Evolutionary conservation across 2,888 invertebrate genomes (phyloP).

Genomic region (Gymnosoma rotundatum): DNA sequence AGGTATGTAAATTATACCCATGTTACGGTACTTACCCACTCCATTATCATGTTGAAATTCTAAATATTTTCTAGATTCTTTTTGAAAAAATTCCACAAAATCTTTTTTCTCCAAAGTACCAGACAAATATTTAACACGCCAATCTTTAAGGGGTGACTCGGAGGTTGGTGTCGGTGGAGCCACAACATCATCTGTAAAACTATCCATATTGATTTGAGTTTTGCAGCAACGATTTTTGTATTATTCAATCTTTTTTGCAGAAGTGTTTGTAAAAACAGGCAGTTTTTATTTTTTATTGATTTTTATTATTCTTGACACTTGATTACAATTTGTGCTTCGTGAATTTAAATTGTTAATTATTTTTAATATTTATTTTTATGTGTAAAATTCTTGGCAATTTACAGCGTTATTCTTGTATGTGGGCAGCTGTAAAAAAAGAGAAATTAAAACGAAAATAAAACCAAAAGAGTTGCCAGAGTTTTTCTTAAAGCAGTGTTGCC

Average conservation of each 20-base stretch:
- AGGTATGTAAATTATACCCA: not conserved
- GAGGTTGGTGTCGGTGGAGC: conserved; percentile 74
- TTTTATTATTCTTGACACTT: conserved; percentile 32
- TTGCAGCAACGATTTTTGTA: conserved; percentile 16
- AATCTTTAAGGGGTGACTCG: conserved; percentile 80
- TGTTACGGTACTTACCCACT: conserved; percentile 77
- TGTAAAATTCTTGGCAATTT: conserved; percentile 29
- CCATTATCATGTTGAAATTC: conserved; percentile 78
- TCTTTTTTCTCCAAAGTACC: conserved; percentile 79
- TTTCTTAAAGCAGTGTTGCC: conserved; percentile 17
- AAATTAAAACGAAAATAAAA: conserved; percentile 47
- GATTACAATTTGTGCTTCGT: conserved; percentile 42
- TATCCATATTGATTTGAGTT: conserved; percentile 75
- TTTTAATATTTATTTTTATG: conserved; percentile 4
- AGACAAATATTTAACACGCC: conserved; percentile 80
- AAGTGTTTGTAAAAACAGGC: conserved; percentile 16
- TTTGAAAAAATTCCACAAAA: conserved; percentile 80
- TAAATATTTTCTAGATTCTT: conserved; percentile 80
- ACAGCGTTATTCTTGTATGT: conserved; percentile 42
- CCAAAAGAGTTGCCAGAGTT: conserved; percentile 46
- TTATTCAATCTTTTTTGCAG: not conserved
- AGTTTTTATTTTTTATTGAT: conserved; percentile 1
- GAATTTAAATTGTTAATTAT: conserved; percentile 49
- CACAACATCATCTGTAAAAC: conserved; percentile 78
- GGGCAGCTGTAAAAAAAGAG: conserved; percentile 55